Conservation (phyloP, 2,113 vertebrate species). For the Aplodontia rufa region DNA sequence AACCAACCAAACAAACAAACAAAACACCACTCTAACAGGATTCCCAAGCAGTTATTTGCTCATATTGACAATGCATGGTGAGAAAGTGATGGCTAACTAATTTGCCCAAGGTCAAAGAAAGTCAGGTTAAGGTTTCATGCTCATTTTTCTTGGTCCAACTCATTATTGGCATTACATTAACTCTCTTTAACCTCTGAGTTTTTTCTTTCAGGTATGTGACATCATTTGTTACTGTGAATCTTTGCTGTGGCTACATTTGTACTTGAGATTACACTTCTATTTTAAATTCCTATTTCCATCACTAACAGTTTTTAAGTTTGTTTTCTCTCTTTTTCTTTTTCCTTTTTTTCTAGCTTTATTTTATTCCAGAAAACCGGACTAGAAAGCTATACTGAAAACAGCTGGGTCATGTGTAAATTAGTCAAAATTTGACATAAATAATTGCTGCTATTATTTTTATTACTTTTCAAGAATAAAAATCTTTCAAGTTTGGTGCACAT, state of each 20-base stretch:
- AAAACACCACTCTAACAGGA: background rate
- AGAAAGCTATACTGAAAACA: slow-evolving; percentile 18
- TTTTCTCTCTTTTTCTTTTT: background rate
- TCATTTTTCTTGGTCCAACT: background rate
- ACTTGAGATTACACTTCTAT: slow-evolving; percentile 47
- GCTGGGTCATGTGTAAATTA: background rate
- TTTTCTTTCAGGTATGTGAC: background rate
- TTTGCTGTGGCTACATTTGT: background rate
- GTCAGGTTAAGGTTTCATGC: background rate
- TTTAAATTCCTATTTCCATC: slow-evolving; percentile 39
- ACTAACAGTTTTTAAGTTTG: slow-evolving; percentile 24
- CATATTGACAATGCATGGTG: background rate
- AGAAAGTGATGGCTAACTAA: slow-evolving; percentile 9
- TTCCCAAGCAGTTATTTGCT: background rate
- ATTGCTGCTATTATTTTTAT: background rate
- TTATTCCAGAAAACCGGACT: slow-evolving; percentile 37
- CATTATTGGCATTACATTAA: background rate
- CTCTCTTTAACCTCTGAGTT: background rate
- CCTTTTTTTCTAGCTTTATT: background rate
- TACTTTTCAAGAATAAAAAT: background rate
- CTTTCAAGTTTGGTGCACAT: background rate
- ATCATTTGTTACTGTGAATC: slow-evolving; percentile 6
- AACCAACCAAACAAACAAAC: too few relatives aligned
- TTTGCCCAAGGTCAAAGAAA: slow-evolving; percentile 9
- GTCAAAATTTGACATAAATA: background rate